Percentiles rank a stretch among this genome's conserved stretches.
phyloP scores from a whole-genome alignment of 2,113 vertebrate genomes.

The Cyphomyrus plagiostoma region DNA sequence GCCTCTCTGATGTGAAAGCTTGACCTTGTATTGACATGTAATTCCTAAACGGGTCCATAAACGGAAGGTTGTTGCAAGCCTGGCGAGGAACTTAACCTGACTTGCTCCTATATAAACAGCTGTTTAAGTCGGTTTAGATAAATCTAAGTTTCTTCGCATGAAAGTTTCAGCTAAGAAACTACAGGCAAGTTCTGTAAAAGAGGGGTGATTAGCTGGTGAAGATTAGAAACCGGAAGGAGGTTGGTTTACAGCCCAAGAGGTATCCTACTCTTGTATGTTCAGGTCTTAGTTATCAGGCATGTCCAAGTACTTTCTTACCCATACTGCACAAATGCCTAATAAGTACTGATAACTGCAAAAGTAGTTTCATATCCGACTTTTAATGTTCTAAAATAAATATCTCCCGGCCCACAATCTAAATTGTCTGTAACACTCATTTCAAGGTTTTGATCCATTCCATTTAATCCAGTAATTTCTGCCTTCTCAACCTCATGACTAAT shows the following conservation, averaged over 20 bases:
- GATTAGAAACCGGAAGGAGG: neutral
- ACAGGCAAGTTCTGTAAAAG: neutral
- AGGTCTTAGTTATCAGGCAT: neutral
- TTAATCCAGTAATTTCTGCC: neutral
- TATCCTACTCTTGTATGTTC: neutral
- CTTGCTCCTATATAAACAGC: neutral
- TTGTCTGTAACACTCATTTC: slow-evolving; percentile 3
- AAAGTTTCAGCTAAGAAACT: neutral
- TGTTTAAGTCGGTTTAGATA: neutral
- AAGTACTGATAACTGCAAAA: slow-evolving; percentile 5
- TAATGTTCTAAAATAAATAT: slow-evolving; percentile 4
- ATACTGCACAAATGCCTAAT: neutral
- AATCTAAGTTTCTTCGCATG: neutral
- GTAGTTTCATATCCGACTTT: neutral
- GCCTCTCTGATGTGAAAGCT: neutral
- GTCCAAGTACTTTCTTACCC: neutral
- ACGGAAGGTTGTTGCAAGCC: neutral
- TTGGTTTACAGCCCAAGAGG: neutral
- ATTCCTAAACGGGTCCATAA: neutral
- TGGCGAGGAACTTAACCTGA: neutral
- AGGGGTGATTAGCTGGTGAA: neutral
- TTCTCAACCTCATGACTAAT: neutral
- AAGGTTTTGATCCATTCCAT: neutral
- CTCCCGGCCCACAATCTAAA: neutral
- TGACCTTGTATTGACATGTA: neutral